Base-by-base conservation (phyloP, 2,113 vertebrate species). In the Trichechus manatus region DNA sequence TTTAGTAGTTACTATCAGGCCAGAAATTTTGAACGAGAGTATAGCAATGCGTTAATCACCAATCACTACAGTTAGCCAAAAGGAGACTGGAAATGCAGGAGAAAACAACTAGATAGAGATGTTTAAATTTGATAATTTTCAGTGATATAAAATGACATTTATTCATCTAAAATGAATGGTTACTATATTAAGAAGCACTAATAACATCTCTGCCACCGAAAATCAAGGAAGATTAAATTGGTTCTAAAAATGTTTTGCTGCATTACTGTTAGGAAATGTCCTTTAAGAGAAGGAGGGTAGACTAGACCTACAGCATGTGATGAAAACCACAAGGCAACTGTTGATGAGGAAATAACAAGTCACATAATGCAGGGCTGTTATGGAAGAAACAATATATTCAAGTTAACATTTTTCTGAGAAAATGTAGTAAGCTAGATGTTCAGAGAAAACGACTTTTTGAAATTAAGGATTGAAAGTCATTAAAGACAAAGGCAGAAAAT, bases 401-500 rank as follows among this genome's bases (percentile, higher is more conserved):
- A 87, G 33, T 90, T 93, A 85, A 93, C 27, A 70, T 6, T 80
- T 94, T 79, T 63, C 42, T 96, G 74, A 92, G 36, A 50, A 85
- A 78, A 64, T 82, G 9, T 59, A 82, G 78, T 50, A 81, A 25
- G 3, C 29, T 64, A 31, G 25, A 33, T 91, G 79, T 89, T 66
- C 33, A 77, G 36, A 89, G 84, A 79, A 88, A 91, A 91, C 19
- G 0, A 84, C 31, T 63, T 29, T 78, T 72, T 91, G 75, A 77
- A 96, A 91, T 39, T 74, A 77, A 78, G 9, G 20, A 44, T 59
- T 96, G 39, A 2, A 79, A n/a, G 94, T 90, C 53, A 66, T 53
- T 87, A 93, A 95, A 63, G 36, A 59, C 42, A 59, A 92, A 94
- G n/a, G 5, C 23, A 90, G 86, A 92, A 59, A 70, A 27, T 86